These are phyloP conservation scores for Eulemur coronatus DNA, from an alignment of 2,797 vertebrate species.

Conservation along the genomic window DNA sequence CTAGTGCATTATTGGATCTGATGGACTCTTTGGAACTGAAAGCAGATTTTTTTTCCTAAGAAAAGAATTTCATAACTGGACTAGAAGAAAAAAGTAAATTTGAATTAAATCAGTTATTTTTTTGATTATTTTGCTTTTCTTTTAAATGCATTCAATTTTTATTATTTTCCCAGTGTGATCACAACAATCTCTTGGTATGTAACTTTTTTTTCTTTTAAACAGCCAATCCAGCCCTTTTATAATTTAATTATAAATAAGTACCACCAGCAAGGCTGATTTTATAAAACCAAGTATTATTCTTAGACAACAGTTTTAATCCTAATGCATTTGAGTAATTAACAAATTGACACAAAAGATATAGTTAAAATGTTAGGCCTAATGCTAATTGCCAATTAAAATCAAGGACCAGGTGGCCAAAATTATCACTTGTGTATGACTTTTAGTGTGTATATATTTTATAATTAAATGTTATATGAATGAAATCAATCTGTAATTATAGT, in stretches of 20 bases:
- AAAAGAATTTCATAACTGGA: not conserved
- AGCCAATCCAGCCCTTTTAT: not conserved
- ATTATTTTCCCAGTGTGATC: not conserved
- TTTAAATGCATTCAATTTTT: not conserved
- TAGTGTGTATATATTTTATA: not conserved
- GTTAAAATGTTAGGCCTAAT: not conserved
- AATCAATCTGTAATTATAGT: not conserved
- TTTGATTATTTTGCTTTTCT: constrained; percentile 48
- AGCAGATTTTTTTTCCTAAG: not conserved
- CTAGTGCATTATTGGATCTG: not conserved
- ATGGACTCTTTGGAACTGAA: constrained; percentile 32
- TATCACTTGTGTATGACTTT: not conserved
- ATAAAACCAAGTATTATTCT: constrained; percentile 43
- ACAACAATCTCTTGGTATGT: not conserved
- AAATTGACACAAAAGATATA: not conserved
- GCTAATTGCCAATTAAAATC: constrained; percentile 18
- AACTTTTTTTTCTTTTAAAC: not conserved
- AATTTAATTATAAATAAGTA: constrained; percentile 37
- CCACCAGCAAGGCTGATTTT: not conserved
- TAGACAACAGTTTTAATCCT: constrained; percentile 22
- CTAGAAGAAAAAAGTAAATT: not conserved
- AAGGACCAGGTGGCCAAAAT: not conserved
- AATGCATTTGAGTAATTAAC: constrained; percentile 26
- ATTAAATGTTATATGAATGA: not conserved
- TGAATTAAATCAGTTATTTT: constrained; percentile 43